Evolutionary conservation across 2,113 vertebrate genomes (phyloP).

Genomic region (Stegostoma tigrinum): DNA sequence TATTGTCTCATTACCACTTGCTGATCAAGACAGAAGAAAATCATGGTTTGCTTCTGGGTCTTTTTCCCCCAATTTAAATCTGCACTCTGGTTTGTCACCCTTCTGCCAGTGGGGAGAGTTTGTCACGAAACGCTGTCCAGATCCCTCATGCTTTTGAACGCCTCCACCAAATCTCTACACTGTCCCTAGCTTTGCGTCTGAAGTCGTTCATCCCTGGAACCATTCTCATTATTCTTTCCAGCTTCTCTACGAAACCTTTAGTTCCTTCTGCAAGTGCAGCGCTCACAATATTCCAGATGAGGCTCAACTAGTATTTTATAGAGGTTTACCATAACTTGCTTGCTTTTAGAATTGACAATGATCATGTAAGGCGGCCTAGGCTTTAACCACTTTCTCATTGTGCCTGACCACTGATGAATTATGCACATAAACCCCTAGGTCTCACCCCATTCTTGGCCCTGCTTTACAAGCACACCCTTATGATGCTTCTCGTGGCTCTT

Average conservation of each 20-base stretch:
- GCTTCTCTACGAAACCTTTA: neutral
- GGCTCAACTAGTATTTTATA: neutral
- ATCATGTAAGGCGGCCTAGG: neutral
- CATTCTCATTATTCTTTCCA: neutral
- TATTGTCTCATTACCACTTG: neutral
- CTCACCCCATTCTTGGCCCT: neutral
- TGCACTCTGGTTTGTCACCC: neutral
- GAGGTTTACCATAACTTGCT: neutral
- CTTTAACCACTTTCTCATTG: neutral
- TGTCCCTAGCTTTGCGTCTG: neutral
- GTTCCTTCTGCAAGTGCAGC: neutral
- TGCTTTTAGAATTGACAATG: neutral
- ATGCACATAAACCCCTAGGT: neutral
- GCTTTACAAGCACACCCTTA: no score
- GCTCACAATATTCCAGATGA: neutral
- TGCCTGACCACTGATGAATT: neutral
- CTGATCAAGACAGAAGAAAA: no score
- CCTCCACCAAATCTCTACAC: neutral
- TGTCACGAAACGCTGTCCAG: neutral
- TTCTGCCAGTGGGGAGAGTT: neutral
- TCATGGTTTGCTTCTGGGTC: neutral
- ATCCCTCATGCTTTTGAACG: neutral
- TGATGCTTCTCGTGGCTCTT: neutral
- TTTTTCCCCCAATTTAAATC: neutral
- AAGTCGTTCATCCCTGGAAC: neutral